phyloP scores from a whole-genome alignment of 2,888 invertebrate genomes.

The Melieria omissa region DNA sequence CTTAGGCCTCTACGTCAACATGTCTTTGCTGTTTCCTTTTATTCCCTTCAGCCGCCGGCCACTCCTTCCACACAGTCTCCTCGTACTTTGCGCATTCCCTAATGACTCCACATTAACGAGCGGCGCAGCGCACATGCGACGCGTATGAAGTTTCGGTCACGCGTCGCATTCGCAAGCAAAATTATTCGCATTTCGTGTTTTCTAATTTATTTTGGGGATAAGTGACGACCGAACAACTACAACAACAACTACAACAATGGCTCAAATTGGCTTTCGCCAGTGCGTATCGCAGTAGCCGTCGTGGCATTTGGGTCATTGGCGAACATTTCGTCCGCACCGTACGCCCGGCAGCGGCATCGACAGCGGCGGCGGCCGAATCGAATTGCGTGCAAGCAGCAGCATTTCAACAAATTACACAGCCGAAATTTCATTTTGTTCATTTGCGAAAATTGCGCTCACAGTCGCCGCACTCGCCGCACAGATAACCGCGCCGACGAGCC shows the following conservation, averaged over 20 bases:
- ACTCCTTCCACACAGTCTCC: too few relatives aligned
- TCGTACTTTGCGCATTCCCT: too few relatives aligned
- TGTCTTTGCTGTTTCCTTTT: too few relatives aligned
- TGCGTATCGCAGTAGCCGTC: constrained; percentile 18
- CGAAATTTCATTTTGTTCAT: constrained; percentile 11
- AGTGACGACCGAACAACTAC: neutral
- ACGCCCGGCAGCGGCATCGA: constrained; percentile 4
- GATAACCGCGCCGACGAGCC: neutral
- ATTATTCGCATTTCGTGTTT: constrained; percentile 15
- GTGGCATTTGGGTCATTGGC: constrained; percentile 21
- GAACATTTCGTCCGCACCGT: neutral
- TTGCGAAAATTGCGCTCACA: too few relatives aligned
- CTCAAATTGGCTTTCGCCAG: neutral
- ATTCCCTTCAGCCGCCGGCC: too few relatives aligned
- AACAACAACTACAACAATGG: constrained; percentile 1
- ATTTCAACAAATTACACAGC: constrained; percentile 17
- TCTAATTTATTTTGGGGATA: constrained; percentile 15
- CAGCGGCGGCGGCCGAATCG: neutral
- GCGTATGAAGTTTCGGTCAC: neutral
- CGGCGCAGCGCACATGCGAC: too few relatives aligned
- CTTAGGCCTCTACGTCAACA: too few relatives aligned
- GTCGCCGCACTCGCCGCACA: too few relatives aligned
- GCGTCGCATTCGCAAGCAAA: neutral
- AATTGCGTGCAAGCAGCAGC: constrained; percentile 24
- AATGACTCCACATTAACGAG: too few relatives aligned